These are phyloP conservation scores for Pachycephus smyrnensis DNA, from an alignment of 2,888 invertebrate species.

Conservation along the genomic window DNA sequence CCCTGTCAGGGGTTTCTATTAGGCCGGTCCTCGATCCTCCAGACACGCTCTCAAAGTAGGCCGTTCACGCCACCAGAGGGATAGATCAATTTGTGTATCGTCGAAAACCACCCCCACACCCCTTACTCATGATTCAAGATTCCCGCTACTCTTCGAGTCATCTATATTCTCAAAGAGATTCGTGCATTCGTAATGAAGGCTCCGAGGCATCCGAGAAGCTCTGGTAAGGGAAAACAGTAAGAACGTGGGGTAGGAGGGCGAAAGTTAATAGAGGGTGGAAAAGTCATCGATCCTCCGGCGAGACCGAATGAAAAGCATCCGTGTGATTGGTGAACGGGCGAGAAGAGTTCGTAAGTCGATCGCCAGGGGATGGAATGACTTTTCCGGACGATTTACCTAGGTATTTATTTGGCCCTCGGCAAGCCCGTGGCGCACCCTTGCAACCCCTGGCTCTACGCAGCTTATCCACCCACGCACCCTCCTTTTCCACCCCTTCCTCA, in stretches of 20 bases:
- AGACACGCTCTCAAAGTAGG: neutral
- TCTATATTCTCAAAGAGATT: too few relatives aligned
- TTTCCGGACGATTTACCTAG: constrained; percentile 58
- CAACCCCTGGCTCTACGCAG: too few relatives aligned
- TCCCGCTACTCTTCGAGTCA: too few relatives aligned
- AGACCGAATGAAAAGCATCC: too few relatives aligned
- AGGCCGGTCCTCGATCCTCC: constrained; percentile 36
- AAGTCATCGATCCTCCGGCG: neutral
- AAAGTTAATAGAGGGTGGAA: neutral
- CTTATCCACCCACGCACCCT: constrained; percentile 6
- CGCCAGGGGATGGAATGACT: constrained; percentile 53
- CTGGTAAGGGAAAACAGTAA: too few relatives aligned
- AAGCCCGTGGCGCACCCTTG: too few relatives aligned
- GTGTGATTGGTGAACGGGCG: constrained; percentile 14
- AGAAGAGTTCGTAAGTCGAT: constrained; percentile 34
- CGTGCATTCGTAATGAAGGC: too few relatives aligned
- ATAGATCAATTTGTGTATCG: constrained; percentile 24
- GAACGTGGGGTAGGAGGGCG: neutral
- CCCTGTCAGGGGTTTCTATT: constrained; percentile 56
- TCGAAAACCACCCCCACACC: too few relatives aligned
- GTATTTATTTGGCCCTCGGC: constrained; percentile 52
- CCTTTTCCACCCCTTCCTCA: neutral
- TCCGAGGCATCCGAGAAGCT: too few relatives aligned
- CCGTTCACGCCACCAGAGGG: constrained; percentile 12
- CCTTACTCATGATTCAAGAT: too few relatives aligned